Evolutionary conservation across 2,888 invertebrate species (phyloP), one percentile per base, ranked within the genome.

Genomic region (Eristalinus aeneus): DNA sequence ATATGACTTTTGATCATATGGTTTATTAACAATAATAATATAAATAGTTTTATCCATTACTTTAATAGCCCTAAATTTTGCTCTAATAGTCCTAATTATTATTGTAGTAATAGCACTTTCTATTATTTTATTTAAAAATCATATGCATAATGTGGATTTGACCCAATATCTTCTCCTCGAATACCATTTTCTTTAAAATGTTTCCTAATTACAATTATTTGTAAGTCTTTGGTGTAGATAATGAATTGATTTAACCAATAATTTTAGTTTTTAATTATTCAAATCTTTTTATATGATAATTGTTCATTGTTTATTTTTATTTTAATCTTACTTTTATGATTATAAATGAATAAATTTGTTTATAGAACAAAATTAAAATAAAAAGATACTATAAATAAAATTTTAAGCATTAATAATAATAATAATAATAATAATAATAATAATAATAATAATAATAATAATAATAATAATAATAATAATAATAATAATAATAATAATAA

Each of bases 201-300:
- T 93, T 94, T 95, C 93, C 90, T 94, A 93, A 94, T 95, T 91
- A 94, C 95, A 46, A 92, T 95, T 91, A 94, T 93, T 96, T 96
- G 90, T 92, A 95, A 93, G 95, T 96, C 93, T 96, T 96, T 93
- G 95, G 96, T 93, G 94, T 95, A 83, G 95, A 95, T 94, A 95
- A 96, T 93, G 94, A 94, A 0, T 88, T 95, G 90, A 92, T 95
- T 90, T 90, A 95, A 0, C 95, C 95, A 0, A 92, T 95, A 91
- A 94, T 94, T 89, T 90, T 93, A 86, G 90, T 90, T 73, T 87
- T 93, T 88, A 90, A 92, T 89, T 88, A 89, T 75, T 89, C 90
- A 27, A 91, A 91, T 82, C 74, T 92, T 69, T 36, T 89, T 27
- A 88, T 88, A 60, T 93, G 91, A 72, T 88, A 22, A 31, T 88